Percentiles rank a stretch among this genome's conserved stretches.
phyloP scores from a whole-genome alignment of 2,797 vertebrate species.

The Adrianichthys oophorus region DNA sequence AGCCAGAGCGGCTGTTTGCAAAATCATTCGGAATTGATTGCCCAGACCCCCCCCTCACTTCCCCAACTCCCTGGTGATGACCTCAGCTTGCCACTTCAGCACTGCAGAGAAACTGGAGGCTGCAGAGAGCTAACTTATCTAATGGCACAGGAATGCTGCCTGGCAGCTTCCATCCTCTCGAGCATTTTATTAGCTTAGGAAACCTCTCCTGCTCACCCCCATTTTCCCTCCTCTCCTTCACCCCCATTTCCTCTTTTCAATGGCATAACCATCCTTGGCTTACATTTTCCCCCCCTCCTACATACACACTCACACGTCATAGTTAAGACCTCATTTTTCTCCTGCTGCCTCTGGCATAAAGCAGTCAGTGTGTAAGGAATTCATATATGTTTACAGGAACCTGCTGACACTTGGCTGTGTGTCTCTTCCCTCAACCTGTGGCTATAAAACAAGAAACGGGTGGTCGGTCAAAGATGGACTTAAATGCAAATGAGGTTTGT shows the following conservation, averaged over 20 bases:
- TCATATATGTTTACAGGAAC: conserved; percentile 71
- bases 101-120: conserved; percentile 76
- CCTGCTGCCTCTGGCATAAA: conserved; percentile 48
- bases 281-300: conserved; percentile 38
- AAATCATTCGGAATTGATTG: conserved; percentile 57
- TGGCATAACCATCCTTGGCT: conserved; percentile 55
- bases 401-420: conserved; percentile 58
- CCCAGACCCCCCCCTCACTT: conserved; percentile 24
- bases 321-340: conserved; percentile 66
- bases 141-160: conserved; percentile 80
- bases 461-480: conserved; percentile 29
- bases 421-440: conserved; percentile 41
- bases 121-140: conserved; percentile 76
- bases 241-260: conserved; percentile 66
- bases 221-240: conserved; percentile 63
- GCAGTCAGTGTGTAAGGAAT: conserved; percentile 47
- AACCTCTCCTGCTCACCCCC: conserved; percentile 66
- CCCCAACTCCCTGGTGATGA: conserved; percentile 56
- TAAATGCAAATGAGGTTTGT: conserved; percentile 36
- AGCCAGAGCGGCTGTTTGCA: conserved; percentile 35
- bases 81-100: conserved; percentile 77
- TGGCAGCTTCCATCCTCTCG: conserved; percentile 73
- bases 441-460: conserved; percentile 36
- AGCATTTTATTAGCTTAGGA: conserved; percentile 79
- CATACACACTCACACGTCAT: conserved; percentile 49